Evolutionary conservation across 2,113 vertebrate genomes (phyloP).

Genomic region (Alaudala cheleensis): DNA sequence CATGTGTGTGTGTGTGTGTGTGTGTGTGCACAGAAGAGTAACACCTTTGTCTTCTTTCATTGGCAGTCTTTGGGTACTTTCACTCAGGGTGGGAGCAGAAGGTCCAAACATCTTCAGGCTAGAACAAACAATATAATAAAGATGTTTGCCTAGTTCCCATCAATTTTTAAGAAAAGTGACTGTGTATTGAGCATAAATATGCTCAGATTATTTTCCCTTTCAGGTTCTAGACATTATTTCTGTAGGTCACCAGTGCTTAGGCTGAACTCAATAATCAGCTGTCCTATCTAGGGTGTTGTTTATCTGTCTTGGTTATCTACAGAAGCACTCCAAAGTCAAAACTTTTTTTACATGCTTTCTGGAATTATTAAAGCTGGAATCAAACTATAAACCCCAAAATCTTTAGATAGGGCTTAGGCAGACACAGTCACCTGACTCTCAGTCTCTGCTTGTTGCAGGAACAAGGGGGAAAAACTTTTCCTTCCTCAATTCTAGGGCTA

Average conservation of each 20-base stretch:
- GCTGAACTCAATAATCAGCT: not conserved
- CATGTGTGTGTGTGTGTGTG: rapidly evolving
- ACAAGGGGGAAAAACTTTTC: not conserved
- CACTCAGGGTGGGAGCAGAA: not conserved
- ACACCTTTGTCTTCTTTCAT: not conserved
- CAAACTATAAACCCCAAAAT: not conserved
- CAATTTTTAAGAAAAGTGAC: not conserved
- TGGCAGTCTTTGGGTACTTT: not conserved
- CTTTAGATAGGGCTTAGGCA: not conserved
- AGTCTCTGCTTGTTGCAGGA: not conserved
- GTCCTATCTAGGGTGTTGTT: not conserved
- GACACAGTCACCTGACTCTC: not conserved
- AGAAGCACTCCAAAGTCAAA: not conserved
- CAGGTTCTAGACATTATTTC: not conserved
- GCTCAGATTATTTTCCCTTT: not conserved
- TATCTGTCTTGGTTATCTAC: not conserved
- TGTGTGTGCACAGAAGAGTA: not conserved
- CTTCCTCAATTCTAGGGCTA: not conserved
- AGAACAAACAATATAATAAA: not conserved
- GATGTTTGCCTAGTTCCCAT: not conserved
- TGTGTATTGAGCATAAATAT: not conserved
- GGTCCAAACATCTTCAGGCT: not conserved
- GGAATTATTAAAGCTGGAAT: not conserved
- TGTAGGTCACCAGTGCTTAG: not conserved
- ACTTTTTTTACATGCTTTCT: not conserved